Evolutionary conservation across 2,888 invertebrate genomes (phyloP), one percentile per base, ranked within the genome.

Genomic region (Rhagium mordax): DNA sequence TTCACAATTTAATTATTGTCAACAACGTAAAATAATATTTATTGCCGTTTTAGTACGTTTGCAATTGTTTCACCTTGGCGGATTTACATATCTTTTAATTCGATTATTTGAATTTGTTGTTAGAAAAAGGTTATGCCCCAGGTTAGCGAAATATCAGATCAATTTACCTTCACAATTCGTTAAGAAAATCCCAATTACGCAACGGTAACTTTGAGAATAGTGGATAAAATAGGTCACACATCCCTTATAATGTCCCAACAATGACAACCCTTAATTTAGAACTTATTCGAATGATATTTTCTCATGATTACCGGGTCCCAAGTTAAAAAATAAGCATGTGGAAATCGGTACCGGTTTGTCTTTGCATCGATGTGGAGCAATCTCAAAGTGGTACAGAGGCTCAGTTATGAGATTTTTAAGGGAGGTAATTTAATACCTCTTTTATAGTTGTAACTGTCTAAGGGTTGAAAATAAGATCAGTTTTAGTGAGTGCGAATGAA

Each of bases 241-340:
- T 82, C 83, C 82, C 83, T 84, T 83, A 81, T 82, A 79, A 74
- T 79, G 72, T 71, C 75, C 80, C 75, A 81, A 86, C 86, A 86
- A 86, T 85, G 86, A 86, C 86, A 86, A 86, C 87, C 87, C 87
- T 87, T 86, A 86, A 87, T 87, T 87, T 86, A 84, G 86, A 86
- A 85, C 85, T 84, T 84, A 86, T 86, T 85, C 84, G 84, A 84
- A 85, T 86, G 86, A 87, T 86, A 87, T 87, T 87, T 87, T 87
- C 87, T 87, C 87, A 87, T 84, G 86, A 78, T 75, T 74, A 60
- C 41, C n/a, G 16, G 57, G 73, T 60, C 69, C 66, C 72, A 59
- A 66, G 53, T 71, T 73, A 10, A 24, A 53, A 74, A 65, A 74
- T 55, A 51, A 71, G 64, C 24, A 71, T 68, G 49, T 70, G 72